phyloP scores from a whole-genome alignment of 2,888 invertebrate genomes.

The Venustoraphidia nigricollis region DNA sequence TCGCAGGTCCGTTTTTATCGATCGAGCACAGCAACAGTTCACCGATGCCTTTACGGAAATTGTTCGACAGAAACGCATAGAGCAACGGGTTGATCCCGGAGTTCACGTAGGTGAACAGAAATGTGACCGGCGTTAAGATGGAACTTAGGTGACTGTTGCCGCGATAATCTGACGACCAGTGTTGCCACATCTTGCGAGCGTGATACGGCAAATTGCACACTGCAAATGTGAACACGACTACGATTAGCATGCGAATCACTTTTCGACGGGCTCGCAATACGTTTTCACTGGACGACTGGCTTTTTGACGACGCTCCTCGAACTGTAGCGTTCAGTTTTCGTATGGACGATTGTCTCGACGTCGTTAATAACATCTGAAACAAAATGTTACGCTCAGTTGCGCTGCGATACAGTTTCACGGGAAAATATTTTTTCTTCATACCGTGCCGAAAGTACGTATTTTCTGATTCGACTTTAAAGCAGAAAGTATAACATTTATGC shows the following conservation, averaged over 20 bases:
- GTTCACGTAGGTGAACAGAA: slow-evolving; percentile 38
- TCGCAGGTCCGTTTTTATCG: slow-evolving; percentile 11
- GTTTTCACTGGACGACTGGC: slow-evolving; percentile 45
- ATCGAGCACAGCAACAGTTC: slow-evolving; percentile 29
- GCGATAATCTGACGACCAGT: slow-evolving; percentile 36
- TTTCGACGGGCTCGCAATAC: slow-evolving; percentile 65
- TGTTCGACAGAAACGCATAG: slow-evolving; percentile 40
- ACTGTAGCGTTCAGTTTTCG: too few relatives aligned
- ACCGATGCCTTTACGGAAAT: slow-evolving; percentile 36
- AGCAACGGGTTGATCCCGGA: slow-evolving; percentile 42
- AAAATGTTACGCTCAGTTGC: too few relatives aligned
- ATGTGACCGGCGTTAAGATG: slow-evolving; percentile 34
- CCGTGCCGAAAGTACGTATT: too few relatives aligned
- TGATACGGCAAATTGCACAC: slow-evolving; percentile 82
- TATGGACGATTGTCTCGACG: too few relatives aligned
- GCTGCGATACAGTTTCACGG: too few relatives aligned
- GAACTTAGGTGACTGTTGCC: slow-evolving; percentile 20
- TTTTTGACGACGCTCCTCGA: too few relatives aligned
- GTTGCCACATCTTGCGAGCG: slow-evolving; percentile 75
- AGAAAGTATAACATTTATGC: too few relatives aligned
- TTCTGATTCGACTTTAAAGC: too few relatives aligned
- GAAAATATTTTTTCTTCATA: too few relatives aligned
- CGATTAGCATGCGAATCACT: slow-evolving; percentile 78
- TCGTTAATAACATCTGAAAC: too few relatives aligned
- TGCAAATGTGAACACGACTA: slow-evolving; percentile 78